Conservation (phyloP, 1,140 invertebrate species). For the Bombus balteatus region DNA sequence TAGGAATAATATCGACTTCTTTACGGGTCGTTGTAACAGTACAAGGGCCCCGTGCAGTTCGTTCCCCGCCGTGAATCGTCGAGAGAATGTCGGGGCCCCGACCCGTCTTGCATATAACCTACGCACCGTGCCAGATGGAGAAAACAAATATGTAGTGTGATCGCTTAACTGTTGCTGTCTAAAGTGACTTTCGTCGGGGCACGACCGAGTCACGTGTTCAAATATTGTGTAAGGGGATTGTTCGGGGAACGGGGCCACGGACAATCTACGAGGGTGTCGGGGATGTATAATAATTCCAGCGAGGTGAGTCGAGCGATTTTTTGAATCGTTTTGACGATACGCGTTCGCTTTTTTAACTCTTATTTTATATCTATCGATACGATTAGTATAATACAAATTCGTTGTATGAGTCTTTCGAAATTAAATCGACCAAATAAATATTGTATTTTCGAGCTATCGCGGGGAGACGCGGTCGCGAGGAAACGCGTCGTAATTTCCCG, state of each 20-base stretch:
- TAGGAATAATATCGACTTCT: constrained; percentile 66
- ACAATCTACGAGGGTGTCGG: constrained; percentile 10
- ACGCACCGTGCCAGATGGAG: constrained; percentile 61
- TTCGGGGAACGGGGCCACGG: constrained; percentile 20
- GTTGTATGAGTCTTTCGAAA: too few species aligned
- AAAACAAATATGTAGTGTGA: constrained; percentile 62
- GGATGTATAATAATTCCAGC: background rate
- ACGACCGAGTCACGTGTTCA: constrained; percentile 61
- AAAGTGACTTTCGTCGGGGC: constrained; percentile 49
- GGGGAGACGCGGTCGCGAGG: too few species aligned
- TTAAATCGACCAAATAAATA: too few species aligned
- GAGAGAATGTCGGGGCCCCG: constrained; percentile 50
- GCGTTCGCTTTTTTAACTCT: too few species aligned
- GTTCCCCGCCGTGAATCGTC: constrained; percentile 52
- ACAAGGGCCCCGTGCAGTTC: constrained; percentile 38
- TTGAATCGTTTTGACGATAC: too few species aligned
- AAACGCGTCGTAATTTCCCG: too few species aligned
- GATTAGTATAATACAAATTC: too few species aligned
- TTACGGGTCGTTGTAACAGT: constrained; percentile 61
- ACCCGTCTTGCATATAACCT: constrained; percentile 41
- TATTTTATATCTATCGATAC: too few species aligned
- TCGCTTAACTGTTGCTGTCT: constrained; percentile 64
- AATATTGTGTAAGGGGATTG: constrained; percentile 58
- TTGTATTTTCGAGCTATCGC: too few species aligned
- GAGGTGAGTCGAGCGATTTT: background rate